Conservation (phyloP, 1,140 invertebrate species). For the Coptotermes formosanus region DNA sequence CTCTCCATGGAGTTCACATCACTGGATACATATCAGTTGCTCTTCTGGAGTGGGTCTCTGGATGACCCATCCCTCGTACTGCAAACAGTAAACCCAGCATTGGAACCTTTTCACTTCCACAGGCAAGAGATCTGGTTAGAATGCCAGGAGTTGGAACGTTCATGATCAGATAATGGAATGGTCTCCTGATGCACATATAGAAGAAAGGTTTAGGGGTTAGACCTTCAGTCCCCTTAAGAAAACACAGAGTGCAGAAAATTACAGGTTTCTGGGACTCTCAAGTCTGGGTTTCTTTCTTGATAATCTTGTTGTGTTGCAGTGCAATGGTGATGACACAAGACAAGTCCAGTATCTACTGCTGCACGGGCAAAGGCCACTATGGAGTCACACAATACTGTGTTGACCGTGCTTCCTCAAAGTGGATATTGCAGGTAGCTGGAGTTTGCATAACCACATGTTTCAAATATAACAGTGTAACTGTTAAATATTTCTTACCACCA, state of each 20-base stretch:
- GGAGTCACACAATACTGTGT: constrained; percentile 55
- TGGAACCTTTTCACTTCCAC: constrained; percentile 71
- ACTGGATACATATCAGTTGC: constrained; percentile 67
- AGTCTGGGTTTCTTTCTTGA: too few species aligned
- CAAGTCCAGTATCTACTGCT: constrained; percentile 59
- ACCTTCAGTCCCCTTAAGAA: too few species aligned
- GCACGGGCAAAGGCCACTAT: constrained; percentile 57
- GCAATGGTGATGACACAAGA: constrained; percentile 63
- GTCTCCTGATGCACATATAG: too few species aligned
- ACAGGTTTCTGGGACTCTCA: too few species aligned
- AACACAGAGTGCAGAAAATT: too few species aligned
- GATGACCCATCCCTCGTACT: constrained; percentile 70
- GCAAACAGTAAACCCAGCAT: constrained; percentile 56
- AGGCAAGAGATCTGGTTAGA: constrained; percentile 49
- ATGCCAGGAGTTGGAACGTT: background rate
- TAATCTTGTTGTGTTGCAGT: constrained; percentile 46
- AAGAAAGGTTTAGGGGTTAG: too few species aligned
- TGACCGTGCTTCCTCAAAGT: constrained; percentile 54
- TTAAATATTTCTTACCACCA: background rate
- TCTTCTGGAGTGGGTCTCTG: constrained; percentile 77
- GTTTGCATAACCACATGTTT: background rate
- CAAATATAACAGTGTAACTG: background rate
- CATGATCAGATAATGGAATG: too few species aligned
- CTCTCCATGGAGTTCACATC: constrained; percentile 70
- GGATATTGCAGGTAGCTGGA: constrained; percentile 53